These are phyloP conservation scores for Caranx melampygus DNA, from an alignment of 2,113 vertebrate species.

Conservation along the genomic window DNA sequence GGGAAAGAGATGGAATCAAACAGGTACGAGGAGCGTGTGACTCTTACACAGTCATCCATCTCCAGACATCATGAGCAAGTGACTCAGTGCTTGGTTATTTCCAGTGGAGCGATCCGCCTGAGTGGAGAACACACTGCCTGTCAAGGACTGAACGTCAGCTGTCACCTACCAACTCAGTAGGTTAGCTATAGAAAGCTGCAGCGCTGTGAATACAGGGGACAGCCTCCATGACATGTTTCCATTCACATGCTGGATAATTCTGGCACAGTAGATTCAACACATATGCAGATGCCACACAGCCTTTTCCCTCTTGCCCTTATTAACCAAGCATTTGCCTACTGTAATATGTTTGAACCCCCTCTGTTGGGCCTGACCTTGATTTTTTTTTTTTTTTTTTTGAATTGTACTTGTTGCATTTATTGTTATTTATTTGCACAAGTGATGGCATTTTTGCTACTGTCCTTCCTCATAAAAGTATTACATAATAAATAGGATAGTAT, in stretches of 20 bases:
- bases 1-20: constrained; percentile 16
- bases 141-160: constrained; percentile 37
- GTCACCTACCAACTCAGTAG: constrained; percentile 6
- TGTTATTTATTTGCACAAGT: too few species aligned
- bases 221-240: constrained; percentile 26
- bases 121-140: constrained; percentile 4
- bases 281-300: background rate
- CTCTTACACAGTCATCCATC: constrained; percentile 28
- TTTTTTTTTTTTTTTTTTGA: too few species aligned
- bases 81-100: constrained; percentile 46
- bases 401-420: too few species aligned
- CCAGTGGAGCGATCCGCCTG: constrained; percentile 34
- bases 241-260: constrained; percentile 29
- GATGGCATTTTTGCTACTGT: too few species aligned
- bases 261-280: background rate
- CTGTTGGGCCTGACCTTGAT: too few species aligned
- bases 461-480: too few species aligned
- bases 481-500: too few species aligned
- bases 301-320: background rate
- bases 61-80: constrained; percentile 32
- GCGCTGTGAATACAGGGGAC: background rate
- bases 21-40: constrained; percentile 27
- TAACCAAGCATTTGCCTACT: background rate
- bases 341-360: background rate
- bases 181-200: constrained; percentile 39